Evolutionary conservation across 2,888 invertebrate genomes (phyloP).

Genomic region (Andrena flavipes): DNA sequence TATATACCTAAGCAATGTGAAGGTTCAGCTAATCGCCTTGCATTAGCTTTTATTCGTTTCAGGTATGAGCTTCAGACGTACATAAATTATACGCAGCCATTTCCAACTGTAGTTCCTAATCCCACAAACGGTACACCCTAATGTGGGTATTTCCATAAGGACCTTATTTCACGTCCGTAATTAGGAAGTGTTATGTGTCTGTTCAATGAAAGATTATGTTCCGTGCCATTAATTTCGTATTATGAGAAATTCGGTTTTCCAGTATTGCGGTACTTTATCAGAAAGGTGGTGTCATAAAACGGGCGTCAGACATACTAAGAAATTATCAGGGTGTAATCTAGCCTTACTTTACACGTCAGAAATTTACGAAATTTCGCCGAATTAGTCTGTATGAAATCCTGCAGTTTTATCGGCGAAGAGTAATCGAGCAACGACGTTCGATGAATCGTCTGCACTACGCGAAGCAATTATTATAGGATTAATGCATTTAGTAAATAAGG

Average conservation of each 20-base stretch:
- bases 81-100: not conserved
- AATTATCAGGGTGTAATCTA: constrained; percentile 24
- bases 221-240: not conserved
- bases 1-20: too few species aligned
- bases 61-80: not conserved
- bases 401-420: not conserved
- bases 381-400: not conserved
- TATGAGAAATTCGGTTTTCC: not conserved
- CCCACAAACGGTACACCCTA: not conserved
- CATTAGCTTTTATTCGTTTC: not conserved
- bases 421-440: not conserved
- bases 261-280: constrained; percentile 15
- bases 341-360: constrained; percentile 20
- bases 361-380: constrained; percentile 11
- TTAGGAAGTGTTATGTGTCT: not conserved
- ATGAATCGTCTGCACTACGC: too few species aligned
- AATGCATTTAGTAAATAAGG: too few species aligned
- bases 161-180: not conserved
- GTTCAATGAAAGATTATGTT: not conserved
- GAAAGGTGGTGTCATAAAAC: constrained; percentile 18
- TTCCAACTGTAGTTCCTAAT: too few species aligned
- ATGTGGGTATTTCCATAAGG: not conserved
- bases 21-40: too few species aligned
- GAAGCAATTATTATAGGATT: too few species aligned
- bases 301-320: not conserved